Evolutionary conservation across 92 coral and sea anemone species (phyloP).

Genomic region (Zoanthus solanderi): DNA sequence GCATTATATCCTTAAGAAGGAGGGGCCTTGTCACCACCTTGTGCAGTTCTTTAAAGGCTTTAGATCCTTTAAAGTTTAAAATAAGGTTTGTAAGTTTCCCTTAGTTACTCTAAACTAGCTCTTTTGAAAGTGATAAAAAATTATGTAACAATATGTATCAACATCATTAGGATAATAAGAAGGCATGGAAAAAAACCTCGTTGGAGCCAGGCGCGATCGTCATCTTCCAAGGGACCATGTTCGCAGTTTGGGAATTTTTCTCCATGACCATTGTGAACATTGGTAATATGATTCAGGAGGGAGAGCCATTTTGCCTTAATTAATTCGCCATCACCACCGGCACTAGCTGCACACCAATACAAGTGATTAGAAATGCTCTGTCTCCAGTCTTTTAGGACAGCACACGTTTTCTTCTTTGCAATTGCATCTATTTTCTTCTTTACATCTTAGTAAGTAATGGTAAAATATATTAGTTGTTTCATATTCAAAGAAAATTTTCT

Average conservation of each 20-base stretch:
- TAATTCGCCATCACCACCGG: slow-evolving; percentile 56
- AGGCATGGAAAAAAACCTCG: slow-evolving; percentile 10
- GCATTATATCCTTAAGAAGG: slow-evolving; percentile 46
- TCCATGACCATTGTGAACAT: slow-evolving; percentile 56
- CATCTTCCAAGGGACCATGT: slow-evolving; percentile 42
- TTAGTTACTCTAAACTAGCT: background rate
- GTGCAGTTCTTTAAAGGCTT: slow-evolving; percentile 58
- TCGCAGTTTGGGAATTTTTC: slow-evolving; percentile 38
- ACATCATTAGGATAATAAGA: background rate
- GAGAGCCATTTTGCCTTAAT: slow-evolving; percentile 62
- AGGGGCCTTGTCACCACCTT: slow-evolving; percentile 31
- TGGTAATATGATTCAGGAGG: slow-evolving; percentile 39
- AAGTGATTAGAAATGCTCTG: slow-evolving; percentile 60
- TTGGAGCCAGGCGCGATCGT: slow-evolving; percentile 1
- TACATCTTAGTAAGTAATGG: slow-evolving; percentile 24
- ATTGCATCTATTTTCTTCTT: slow-evolving; percentile 61
- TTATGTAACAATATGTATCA: background rate
- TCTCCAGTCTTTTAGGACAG: slow-evolving; percentile 53
- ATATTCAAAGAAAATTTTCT: background rate
- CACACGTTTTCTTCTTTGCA: slow-evolving; percentile 50
- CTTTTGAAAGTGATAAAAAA: background rate
- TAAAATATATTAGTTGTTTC: background rate
- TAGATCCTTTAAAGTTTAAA: slow-evolving; percentile 36
- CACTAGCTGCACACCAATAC: slow-evolving; percentile 69
- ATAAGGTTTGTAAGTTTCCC: background rate